A percentile compares a stretch with the other conserved stretches of the same genome.
Conservation (phyloP, 2,888 invertebrate genomes). For the Callyntrura guangdongensis region DNA sequence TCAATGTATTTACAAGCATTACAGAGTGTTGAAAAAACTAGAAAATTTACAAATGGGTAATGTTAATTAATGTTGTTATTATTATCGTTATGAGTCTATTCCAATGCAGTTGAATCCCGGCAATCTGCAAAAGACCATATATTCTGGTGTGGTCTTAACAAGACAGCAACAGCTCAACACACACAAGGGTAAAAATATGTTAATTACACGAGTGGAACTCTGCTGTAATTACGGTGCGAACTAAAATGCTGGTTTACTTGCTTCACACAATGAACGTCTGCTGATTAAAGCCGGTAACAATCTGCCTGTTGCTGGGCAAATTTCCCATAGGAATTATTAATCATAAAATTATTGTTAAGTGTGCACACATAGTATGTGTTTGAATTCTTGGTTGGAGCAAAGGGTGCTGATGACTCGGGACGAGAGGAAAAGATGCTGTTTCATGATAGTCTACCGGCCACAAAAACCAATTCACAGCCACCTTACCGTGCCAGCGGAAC, state of each 20-base stretch:
- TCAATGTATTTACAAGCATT: too few relatives aligned
- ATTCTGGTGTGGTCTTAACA: slow-evolving; percentile 62
- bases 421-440: slow-evolving; percentile 16
- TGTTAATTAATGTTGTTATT: slow-evolving; percentile 18
- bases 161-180: slow-evolving; percentile 13
- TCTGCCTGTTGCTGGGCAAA: slow-evolving; percentile 32
- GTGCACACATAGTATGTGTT: neutral
- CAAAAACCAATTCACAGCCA: slow-evolving; percentile 63
- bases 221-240: slow-evolving; percentile 78
- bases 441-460: slow-evolving; percentile 56
- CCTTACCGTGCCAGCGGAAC: slow-evolving; percentile 54
- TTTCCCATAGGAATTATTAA: slow-evolving; percentile 73
- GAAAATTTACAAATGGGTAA: neutral
- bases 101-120: neutral
- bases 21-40: neutral
- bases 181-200: slow-evolving; percentile 32
- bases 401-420: neutral
- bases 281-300: slow-evolving; percentile 40
- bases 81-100: slow-evolving; percentile 26
- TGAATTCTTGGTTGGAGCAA: neutral
- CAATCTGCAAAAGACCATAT: neutral
- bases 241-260: slow-evolving; percentile 63
- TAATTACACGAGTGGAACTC: slow-evolving; percentile 61
- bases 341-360: slow-evolving; percentile 48
- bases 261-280: slow-evolving; percentile 21